Base-by-base conservation (phyloP, 2,888 invertebrate species). In the Aquatica leii region DNA sequence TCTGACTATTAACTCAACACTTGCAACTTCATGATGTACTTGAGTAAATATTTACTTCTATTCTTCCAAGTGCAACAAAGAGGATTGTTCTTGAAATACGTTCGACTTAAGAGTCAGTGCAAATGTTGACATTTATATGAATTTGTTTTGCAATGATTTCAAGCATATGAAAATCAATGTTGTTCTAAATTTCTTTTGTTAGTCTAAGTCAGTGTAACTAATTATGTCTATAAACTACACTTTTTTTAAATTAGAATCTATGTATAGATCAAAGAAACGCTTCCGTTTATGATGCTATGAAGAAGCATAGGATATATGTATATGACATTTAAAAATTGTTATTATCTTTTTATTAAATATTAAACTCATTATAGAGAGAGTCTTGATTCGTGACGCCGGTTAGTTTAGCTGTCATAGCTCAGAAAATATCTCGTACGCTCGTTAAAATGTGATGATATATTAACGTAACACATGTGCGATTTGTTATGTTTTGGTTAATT, bases 401-500 rank as follows among this genome's bases (percentile, higher is more conserved):
- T 62, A 67, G 67, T 50, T 52, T 58, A 58, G 59, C 66, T 62
- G 68, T 66, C 66, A 69, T 60, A 66, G 65, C 57, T 46, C 52
- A 51, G 58, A 54, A 59, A 61, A 67, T 67, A 69, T 65, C 68
- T 64, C 65, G 58, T 58, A 67, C 59, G 65, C 57, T 58, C 37
- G 64, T 66, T 70, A 64, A 52, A 62, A 63, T 52, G 62, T 67
- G 67, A 68, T 69, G 67, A 68, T 72, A 70, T 72, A 73, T 73
- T 68, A 70, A 71, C 66, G 71, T 66, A 72, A 69, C 74, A 74
- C 70, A 71, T 73, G 74, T 67, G 73, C 69, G 61, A 74, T 74
- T 74, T 72, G 70, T 71, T 71, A 71, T 69, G 71, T 73, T 72
- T 69, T 66, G 70, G 72, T 73, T 73, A 73, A 73, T 73, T 73